Evolutionary conservation across 2,888 invertebrate genomes (phyloP), one percentile per base, ranked within the genome.

Genomic region (Torymus tubicola): DNA sequence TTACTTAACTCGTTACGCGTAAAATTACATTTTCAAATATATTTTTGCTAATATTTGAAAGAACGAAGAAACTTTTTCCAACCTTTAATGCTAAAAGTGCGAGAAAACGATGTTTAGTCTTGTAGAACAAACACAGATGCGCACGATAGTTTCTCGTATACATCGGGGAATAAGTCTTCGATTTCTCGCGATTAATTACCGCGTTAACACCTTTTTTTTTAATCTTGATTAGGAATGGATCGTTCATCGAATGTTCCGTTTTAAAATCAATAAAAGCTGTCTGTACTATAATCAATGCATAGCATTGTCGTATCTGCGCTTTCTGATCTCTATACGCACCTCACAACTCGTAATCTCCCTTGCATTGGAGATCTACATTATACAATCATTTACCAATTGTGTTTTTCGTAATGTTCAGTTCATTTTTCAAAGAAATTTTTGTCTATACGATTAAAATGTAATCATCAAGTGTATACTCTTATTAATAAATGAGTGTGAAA

Each of bases 121-220:
- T 80, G 53, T 58, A 55, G 18, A 70, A 65, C 53, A 80, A 42
- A 42, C 65, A 18, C 63, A 55, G 75, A 65, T 80, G 70, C 68
- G 63, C 73, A 65, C 57, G 74, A 81, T 65, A 68, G 53, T 71
- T 70, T 71, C 60, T 78, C 78, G 75, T 78, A 78, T 81, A 78
- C 78, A 68, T 78, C 71, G 13, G 72, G 78, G 71, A 72, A 63
- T 77, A 75, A 81, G 77, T 78, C 78, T 81, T 78, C 55, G 57
- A 78, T 78, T 78, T 82, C 76, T 80, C 76, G 68, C 69, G 24
- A 82, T 80, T 82, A 76, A 80, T 71, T 80, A 80, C 76, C 64
- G 63, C 64, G 61, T 57, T 42, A 75, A 65, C 57, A 68, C 75
- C 75, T 70, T 64, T 72, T 73, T 76, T 68, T n/a, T 21, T 21